A percentile compares a stretch with the other conserved stretches of the same genome.
These are phyloP conservation scores for Eublepharis macularius DNA, from an alignment of 2,113 vertebrate species.

Conservation along the genomic window DNA sequence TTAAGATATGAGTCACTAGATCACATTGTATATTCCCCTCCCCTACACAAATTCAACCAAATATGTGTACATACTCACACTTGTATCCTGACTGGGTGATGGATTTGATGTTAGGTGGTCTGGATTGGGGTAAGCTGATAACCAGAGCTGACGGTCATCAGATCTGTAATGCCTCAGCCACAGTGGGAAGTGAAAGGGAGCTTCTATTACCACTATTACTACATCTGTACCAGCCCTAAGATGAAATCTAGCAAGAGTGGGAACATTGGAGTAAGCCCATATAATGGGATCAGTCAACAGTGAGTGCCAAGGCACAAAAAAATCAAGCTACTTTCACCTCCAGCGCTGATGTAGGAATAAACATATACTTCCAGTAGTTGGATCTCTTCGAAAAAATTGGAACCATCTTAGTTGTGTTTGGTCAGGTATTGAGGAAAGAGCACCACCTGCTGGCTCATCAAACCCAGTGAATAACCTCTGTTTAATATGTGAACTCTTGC, in stretches of 20 bases:
- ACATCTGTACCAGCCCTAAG: not conserved
- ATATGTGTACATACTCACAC: too few species aligned
- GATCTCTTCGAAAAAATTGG: not conserved
- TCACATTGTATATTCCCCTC: too few species aligned
- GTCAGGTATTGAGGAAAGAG: not conserved
- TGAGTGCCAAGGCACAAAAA: not conserved
- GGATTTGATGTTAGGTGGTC: too few species aligned
- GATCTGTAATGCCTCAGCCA: too few species aligned
- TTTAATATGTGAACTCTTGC: not conserved
- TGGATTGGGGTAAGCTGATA: too few species aligned
- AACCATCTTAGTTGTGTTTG: not conserved
- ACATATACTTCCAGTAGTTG: not conserved
- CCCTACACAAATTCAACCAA: too few species aligned
- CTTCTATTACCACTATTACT: not conserved
- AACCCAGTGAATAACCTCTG: not conserved
- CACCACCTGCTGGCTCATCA: slow-evolving; percentile 4
- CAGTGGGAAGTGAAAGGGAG: not conserved
- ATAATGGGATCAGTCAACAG: not conserved
- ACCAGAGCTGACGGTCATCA: not conserved
- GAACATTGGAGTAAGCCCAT: not conserved
- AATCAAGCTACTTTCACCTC: not conserved
- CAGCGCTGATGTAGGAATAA: not conserved
- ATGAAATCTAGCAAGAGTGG: not conserved
- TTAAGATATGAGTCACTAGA: not conserved
- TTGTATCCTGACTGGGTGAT: too few species aligned